Evolutionary conservation across 2,113 vertebrate genomes (phyloP).

Genomic region (Calidris pygmaea): DNA sequence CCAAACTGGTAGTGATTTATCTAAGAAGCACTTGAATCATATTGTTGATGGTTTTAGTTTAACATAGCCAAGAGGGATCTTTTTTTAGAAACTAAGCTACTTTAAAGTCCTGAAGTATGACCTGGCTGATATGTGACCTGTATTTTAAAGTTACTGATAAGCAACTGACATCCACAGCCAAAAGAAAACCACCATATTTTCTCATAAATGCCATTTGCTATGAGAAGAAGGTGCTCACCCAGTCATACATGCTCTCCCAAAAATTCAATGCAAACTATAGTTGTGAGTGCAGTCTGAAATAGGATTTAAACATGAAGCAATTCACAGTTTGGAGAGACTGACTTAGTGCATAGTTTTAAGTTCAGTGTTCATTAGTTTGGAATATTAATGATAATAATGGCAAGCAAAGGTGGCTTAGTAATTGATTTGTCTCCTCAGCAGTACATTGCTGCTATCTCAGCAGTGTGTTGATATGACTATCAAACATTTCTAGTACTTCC

Average conservation of each 20-base stretch:
- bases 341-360: not conserved
- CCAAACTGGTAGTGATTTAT: not conserved
- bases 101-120: not conserved
- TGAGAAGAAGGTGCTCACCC: not conserved
- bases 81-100: conserved; percentile 54
- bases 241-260: not conserved
- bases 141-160: not conserved
- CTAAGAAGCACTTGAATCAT: not conserved
- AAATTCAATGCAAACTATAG: not conserved
- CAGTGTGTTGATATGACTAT: not conserved
- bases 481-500: not conserved
- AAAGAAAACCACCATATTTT: not conserved
- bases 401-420: not conserved
- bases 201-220: not conserved
- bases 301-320: not conserved
- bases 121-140: not conserved
- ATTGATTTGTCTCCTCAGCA: not conserved
- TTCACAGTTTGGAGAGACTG: not conserved
- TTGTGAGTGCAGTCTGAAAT: not conserved
- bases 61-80: not conserved
- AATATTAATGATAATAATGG: not conserved
- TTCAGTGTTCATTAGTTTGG: not conserved
- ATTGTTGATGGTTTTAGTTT: conserved; percentile 15
- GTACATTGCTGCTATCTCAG: not conserved
- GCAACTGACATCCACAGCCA: not conserved